Percentiles rank a stretch among this genome's conserved stretches.
Evolutionary conservation across 2,888 invertebrate genomes (phyloP).

Genomic region (Catotricha subobsoleta): DNA sequence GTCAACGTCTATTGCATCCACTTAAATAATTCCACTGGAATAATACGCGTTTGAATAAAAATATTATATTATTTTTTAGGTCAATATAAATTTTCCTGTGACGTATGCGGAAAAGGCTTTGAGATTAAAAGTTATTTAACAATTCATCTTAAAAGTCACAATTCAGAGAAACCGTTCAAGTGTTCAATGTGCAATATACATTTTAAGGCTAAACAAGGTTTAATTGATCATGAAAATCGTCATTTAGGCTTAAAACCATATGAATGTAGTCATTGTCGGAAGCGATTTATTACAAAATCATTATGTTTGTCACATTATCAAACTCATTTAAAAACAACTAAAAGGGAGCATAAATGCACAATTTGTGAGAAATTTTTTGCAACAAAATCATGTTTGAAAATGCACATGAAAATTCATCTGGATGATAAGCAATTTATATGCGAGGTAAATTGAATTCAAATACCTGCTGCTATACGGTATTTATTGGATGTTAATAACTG

Average conservation of each 20-base stretch:
- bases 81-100: constrained; percentile 36
- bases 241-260: constrained; percentile 41
- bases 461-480: no score
- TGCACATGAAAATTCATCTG: constrained; percentile 38
- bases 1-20: no score
- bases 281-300: constrained; percentile 40
- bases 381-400: constrained; percentile 40
- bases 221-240: constrained; percentile 39
- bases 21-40: no score
- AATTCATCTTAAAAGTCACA: constrained; percentile 41
- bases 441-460: constrained; percentile 26
- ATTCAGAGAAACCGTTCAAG: constrained; percentile 37
- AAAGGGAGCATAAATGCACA: constrained; percentile 34
- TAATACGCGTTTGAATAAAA: no score
- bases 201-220: constrained; percentile 41
- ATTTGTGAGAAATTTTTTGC: constrained; percentile 42
- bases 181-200: constrained; percentile 37
- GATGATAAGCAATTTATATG: constrained; percentile 42
- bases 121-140: constrained; percentile 40
- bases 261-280: constrained; percentile 37
- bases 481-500: no score
- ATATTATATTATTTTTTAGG: constrained; percentile 17
- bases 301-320: constrained; percentile 8
- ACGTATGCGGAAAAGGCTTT: constrained; percentile 41
- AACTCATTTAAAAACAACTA: constrained; percentile 2